phyloP scores from a whole-genome alignment of 2,888 invertebrate genomes.

The Pherbina coryleti region DNA sequence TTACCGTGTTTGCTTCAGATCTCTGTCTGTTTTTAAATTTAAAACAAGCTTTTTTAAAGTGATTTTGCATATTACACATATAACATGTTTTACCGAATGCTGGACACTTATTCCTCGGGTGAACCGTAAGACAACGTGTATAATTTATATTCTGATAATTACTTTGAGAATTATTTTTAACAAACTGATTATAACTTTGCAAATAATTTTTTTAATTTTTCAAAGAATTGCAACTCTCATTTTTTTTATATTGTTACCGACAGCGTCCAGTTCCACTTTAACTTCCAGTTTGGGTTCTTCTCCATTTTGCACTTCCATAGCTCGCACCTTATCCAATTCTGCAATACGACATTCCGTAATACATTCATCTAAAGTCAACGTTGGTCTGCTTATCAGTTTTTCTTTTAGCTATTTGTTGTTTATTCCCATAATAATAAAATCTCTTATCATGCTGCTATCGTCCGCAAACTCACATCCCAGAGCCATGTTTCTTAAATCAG shows the following conservation, averaged over 20 bases:
- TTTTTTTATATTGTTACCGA: neutral
- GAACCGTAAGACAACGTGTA: neutral
- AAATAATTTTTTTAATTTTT: neutral
- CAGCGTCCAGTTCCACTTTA: neutral
- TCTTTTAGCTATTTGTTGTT: neutral
- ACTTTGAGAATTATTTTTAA: too few species aligned
- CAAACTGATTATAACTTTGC: neutral
- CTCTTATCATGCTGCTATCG: neutral
- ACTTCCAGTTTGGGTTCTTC: neutral
- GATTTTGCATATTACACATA: neutral
- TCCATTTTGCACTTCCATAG: neutral
- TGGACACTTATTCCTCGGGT: neutral
- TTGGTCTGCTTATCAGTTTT: neutral
- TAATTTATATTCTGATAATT: neutral
- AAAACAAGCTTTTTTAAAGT: neutral
- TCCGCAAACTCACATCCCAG: neutral
- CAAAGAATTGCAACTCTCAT: neutral
- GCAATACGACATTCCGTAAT: neutral
- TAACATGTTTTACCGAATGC: neutral
- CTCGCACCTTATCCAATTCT: neutral
- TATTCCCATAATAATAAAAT: neutral
- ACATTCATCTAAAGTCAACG: neutral
- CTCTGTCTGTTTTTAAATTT: neutral
- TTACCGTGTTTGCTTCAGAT: neutral
- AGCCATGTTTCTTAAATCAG: neutral